Base-by-base conservation (phyloP, 2,888 invertebrate genomes). In the Tachina fera region DNA sequence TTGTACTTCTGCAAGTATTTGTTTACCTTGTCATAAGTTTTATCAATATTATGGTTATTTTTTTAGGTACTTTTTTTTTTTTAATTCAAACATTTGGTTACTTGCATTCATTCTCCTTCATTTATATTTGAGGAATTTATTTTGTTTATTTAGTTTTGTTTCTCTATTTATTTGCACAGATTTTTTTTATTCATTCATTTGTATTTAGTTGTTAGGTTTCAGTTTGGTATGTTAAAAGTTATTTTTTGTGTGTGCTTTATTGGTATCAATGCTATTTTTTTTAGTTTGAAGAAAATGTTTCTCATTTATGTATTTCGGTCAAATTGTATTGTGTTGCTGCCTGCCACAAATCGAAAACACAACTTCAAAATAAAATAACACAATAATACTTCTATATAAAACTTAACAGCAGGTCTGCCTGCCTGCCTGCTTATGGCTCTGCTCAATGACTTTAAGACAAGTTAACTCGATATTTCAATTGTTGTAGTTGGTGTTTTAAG, bases 261-360 rank as follows among this genome's bases (percentile, higher is more conserved):
- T 74, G 22, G 61, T 65, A 47, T 9, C 60, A 65, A 31, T 63
- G 45, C 43, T 51, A 31, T 58, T 58, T 60, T 19, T 49, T 41
- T 71, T 19, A 3, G 39, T 51, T 39, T 14, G 3, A 51, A 19
- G 67, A 65, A 77, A 75, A 60, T 61, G 74, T 74, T 71, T 83
- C 76, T 60, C 75, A 63, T 86, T 86, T 86, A 86, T 86, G 86
- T 83, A 86, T 86, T 83, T 86, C 86, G 83, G 83, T 86, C 83
- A 86, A 83, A 83, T 86, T 67, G 76, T 79, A 63, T 86, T 85
- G 65, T 72, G 65, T 77, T 79, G n/a, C 58, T 76, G 53, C 65
- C 31, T 76, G 76, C 71, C 70, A 65, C 75, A 84, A 81, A 72
- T 47, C 43, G 68, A 60, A 77, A 58, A 61, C 39, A 61, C 39